Conservation (phyloP, 2,113 vertebrate species). For the Loxodonta africana region DNA sequence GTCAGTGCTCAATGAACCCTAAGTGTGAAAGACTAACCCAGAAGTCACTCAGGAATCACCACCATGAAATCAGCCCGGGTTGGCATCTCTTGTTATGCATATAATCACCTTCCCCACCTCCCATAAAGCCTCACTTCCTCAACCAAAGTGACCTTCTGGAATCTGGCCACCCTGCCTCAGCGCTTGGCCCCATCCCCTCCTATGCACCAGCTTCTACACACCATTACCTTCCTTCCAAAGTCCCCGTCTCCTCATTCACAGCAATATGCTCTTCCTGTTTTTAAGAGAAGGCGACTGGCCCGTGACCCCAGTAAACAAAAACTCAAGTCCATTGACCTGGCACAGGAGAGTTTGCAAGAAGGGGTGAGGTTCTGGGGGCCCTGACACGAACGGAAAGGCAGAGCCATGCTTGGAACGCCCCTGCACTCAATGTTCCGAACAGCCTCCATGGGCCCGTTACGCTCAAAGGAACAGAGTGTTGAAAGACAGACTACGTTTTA, state of each 20-base stretch:
- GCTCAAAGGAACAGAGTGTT: constrained; percentile 8
- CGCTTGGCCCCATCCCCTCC: constrained; percentile 70
- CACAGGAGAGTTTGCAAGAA: neutral
- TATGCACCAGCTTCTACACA: constrained; percentile 62
- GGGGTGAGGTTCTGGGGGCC: neutral
- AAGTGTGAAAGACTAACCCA: constrained; percentile 84
- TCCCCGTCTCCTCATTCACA: constrained; percentile 74
- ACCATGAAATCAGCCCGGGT: constrained; percentile 23
- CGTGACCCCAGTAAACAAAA: constrained; percentile 35
- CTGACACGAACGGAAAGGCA: neutral
- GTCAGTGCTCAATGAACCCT: constrained; percentile 78
- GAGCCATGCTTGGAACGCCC: neutral
- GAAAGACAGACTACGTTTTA: constrained; percentile 22
- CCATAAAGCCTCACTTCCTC: constrained; percentile 74
- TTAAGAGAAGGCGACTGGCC: constrained; percentile 67
- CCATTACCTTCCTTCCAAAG: constrained; percentile 77
- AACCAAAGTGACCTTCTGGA: constrained; percentile 73
- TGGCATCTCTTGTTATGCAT: constrained; percentile 60
- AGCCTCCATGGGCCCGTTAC: neutral
- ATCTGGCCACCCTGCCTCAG: constrained; percentile 63
- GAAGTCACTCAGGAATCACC: constrained; percentile 74
- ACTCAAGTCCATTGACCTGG: neutral
- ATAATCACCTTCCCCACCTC: constrained; percentile 55
- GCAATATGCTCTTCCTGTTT: constrained; percentile 81
- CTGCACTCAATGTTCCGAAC: constrained; percentile 52